Evolutionary conservation across 2,888 invertebrate genomes (phyloP), one percentile per base, ranked within the genome.

Genomic region (Deilephila elpenor): DNA sequence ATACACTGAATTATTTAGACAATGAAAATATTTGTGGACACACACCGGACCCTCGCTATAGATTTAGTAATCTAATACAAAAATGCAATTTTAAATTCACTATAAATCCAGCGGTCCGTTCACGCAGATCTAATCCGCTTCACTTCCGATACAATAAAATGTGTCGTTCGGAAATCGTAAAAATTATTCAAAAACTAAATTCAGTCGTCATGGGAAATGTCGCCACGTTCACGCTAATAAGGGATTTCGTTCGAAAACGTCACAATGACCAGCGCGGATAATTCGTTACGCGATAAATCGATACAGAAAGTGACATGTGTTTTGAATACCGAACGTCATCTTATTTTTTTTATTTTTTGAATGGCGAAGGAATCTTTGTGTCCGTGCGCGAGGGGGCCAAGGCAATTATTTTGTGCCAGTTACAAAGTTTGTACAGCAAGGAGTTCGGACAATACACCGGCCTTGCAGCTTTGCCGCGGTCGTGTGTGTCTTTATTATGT

Each of bases 181-280:
- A 88, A 89, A 87, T 88, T 86, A 88, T 87, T 87, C 86, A 81
- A 84, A 85, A 87, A 85, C 82, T 79, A 84, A 92, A 93, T 92
- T 91, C 87, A 86, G 83, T 78, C 93, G 94, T 94, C 94, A 94
- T 94, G 94, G 94, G 94, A 94, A 93, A 89, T 83, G 91, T 92
- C 91, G 80, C 78, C 91, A 81, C 84, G 83, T 91, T 91, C 89
- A 91, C 91, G 91, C 90, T 93, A 93, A 93, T 92, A 91, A 92
- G 92, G 88, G 87, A 86, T 85, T 86, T 85, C 78, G 80, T 82
- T 76, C 79, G 78, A 78, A 82, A 84, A 79, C 80, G 73, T 73
- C 75, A 83, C 83, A 85, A 85, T 82, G 78, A 75, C 76, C 74
- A 84, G 83, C 83, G 82, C 73, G 84, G 88, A 84, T 87, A 86